Conservation (phyloP, 1,140 invertebrate species). For the Dendrolimus kikuchii region DNA sequence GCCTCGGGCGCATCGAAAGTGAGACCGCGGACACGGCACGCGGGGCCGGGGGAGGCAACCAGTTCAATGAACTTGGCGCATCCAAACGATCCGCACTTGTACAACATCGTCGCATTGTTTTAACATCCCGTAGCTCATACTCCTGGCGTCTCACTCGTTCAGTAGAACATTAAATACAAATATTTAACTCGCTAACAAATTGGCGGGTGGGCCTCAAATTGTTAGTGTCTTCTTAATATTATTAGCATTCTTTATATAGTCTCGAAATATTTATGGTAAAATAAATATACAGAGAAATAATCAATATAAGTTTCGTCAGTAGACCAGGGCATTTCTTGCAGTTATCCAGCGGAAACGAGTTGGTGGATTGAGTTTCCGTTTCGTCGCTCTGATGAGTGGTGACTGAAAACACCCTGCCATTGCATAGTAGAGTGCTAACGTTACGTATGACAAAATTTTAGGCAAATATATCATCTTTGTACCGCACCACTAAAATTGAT, state of each 20-base stretch:
- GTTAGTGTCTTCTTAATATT: too few relatives aligned
- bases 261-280: too few relatives aligned
- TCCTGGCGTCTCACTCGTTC: slow-evolving; percentile 22
- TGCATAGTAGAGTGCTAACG: too few relatives aligned
- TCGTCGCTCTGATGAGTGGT: slow-evolving; percentile 9
- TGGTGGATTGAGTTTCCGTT: slow-evolving; percentile 59
- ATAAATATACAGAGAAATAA: too few relatives aligned
- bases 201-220: too few relatives aligned
- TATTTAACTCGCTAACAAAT: too few relatives aligned
- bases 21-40: slow-evolving; percentile 40
- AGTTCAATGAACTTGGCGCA: slow-evolving; percentile 53
- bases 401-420: too few relatives aligned
- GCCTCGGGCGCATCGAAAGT: slow-evolving; percentile 67
- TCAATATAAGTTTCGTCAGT: too few relatives aligned
- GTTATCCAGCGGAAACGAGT: slow-evolving; percentile 56
- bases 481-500: too few relatives aligned
- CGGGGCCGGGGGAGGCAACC: slow-evolving; percentile 25
- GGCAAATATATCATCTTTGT: slow-evolving; percentile 9
- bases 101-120: slow-evolving; percentile 58
- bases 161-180: too few relatives aligned
- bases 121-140: slow-evolving; percentile 38
- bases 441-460: slow-evolving; percentile 2
- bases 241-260: too few relatives aligned
- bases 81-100: slow-evolving; percentile 62
- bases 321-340: slow-evolving; percentile 37